Percentiles rank a stretch among this genome's conserved stretches.
Evolutionary conservation across 2,888 invertebrate genomes (phyloP).

Genomic region (Coleophora flavipennella): DNA sequence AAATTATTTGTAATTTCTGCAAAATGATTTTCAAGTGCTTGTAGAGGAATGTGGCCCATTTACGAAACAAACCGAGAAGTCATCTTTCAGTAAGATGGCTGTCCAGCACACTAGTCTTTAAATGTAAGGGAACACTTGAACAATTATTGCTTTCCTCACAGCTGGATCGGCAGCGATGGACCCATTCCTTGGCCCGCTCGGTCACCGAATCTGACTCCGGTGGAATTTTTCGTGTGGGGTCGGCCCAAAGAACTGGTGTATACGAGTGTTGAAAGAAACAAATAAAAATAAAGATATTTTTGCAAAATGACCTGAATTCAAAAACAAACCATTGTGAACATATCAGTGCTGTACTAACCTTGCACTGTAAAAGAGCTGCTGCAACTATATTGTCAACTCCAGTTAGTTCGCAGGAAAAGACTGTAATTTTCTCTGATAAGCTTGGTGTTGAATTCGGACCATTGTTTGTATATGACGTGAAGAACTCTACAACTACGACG

Average conservation of each 20-base stretch:
- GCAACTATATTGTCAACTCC: too few relatives aligned
- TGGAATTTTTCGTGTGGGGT: slow-evolving; percentile 5
- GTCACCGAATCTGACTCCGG: slow-evolving; percentile 3
- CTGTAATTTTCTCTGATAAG: too few relatives aligned
- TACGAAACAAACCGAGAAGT: slow-evolving; percentile 1
- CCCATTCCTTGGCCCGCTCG: slow-evolving; percentile 6
- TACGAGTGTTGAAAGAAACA: background rate
- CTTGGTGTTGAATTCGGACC: too few relatives aligned
- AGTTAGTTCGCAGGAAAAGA: too few relatives aligned
- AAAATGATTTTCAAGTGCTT: slow-evolving; percentile 5
- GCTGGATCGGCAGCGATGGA: slow-evolving; percentile 7
- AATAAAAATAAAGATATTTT: too few relatives aligned
- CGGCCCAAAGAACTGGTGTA: slow-evolving; percentile 2
- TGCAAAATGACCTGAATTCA: too few relatives aligned
- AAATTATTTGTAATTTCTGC: slow-evolving; percentile 5
- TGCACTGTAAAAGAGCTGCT: too few relatives aligned
- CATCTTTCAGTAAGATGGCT: slow-evolving; percentile 8
- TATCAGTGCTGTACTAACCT: too few relatives aligned
- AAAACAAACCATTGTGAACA: too few relatives aligned
- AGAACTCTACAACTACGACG: too few relatives aligned
- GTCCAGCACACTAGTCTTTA: slow-evolving; percentile 9
- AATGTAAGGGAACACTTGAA: slow-evolving; percentile 8
- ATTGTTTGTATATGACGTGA: too few relatives aligned
- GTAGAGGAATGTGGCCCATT: background rate
- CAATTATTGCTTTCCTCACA: slow-evolving; percentile 5